A percentile compares a stretch with the other conserved stretches of the same genome.
Conservation (phyloP, 2,113 vertebrate genomes). For the Clarias macrocephalus region DNA sequence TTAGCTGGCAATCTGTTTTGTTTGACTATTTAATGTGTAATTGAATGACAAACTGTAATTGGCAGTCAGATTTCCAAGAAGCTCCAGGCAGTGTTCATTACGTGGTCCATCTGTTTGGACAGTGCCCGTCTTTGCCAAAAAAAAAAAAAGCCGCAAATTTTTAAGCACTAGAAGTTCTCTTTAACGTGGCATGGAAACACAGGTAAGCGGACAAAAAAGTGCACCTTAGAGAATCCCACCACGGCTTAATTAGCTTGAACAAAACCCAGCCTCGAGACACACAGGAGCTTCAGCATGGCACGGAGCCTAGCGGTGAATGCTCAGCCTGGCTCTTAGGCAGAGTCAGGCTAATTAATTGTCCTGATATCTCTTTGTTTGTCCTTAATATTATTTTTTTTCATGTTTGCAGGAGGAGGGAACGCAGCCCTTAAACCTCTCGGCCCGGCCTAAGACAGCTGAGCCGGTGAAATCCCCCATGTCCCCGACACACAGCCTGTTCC, state of each 20-base stretch:
- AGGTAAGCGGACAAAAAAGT: conserved; percentile 82
- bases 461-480: conserved; percentile 91
- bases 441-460: conserved; percentile 93
- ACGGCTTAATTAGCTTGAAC: conserved; percentile 96
- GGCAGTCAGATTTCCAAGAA: conserved; percentile 71
- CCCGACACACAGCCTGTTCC: conserved; percentile 90
- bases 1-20: conserved; percentile 69
- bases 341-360: conserved; percentile 80
- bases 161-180: not conserved
- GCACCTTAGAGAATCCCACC: conserved; percentile 90
- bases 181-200: conserved; percentile 52
- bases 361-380: conserved; percentile 52
- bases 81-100: conserved; percentile 65
- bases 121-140: conserved; percentile 63
- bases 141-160: not conserved
- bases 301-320: conserved; percentile 82
- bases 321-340: conserved; percentile 70
- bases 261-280: conserved; percentile 82
- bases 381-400: conserved; percentile 25
- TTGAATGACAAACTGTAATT: conserved; percentile 75
- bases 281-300: conserved; percentile 88
- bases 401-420: conserved; percentile 88
- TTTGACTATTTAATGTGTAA: conserved; percentile 71
- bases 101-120: conserved; percentile 75
- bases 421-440: conserved; percentile 96